Evolutionary conservation across 1,140 invertebrate genomes (phyloP).

Genomic region (Panulirus ornatus): DNA sequence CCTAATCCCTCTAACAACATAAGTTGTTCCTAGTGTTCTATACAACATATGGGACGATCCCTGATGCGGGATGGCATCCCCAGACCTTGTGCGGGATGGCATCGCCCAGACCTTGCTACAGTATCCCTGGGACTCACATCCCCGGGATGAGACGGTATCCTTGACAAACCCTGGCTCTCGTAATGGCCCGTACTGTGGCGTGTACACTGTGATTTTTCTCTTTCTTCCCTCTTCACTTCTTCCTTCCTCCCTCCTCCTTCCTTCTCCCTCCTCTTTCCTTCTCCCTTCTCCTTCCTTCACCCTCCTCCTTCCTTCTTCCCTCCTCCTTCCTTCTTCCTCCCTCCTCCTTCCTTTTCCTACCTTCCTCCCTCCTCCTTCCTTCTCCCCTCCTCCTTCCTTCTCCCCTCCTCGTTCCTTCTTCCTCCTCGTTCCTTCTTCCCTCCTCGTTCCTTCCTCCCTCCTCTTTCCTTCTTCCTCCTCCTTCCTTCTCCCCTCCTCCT

Average conservation of each 20-base stretch:
- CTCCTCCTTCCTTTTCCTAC: not conserved
- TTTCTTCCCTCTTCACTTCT: not conserved
- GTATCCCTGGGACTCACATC: too few species aligned
- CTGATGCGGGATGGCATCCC: too few species aligned
- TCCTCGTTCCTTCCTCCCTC: too few species aligned
- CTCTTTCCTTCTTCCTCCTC: not conserved
- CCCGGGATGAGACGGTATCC: too few species aligned
- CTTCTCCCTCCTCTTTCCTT: not conserved
- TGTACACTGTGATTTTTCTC: too few species aligned
- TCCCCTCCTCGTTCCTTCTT: not conserved
- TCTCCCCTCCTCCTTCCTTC: not conserved
- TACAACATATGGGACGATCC: too few species aligned
- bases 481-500: not conserved
- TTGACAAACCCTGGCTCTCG: too few species aligned
- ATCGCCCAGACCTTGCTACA: too few species aligned
- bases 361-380: not conserved
- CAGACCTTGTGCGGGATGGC: too few species aligned
- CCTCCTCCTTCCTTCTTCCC: not conserved
- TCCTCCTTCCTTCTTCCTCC: not conserved
- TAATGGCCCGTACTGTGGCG: too few species aligned
- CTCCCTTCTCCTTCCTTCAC: not conserved
- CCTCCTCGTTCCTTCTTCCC: not conserved
- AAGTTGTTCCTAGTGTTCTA: too few species aligned
- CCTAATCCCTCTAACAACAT: too few species aligned
- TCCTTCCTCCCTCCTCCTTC: not conserved